Evolutionary conservation across 2,113 vertebrate genomes (phyloP).

Genomic region (Strigops habroptila): DNA sequence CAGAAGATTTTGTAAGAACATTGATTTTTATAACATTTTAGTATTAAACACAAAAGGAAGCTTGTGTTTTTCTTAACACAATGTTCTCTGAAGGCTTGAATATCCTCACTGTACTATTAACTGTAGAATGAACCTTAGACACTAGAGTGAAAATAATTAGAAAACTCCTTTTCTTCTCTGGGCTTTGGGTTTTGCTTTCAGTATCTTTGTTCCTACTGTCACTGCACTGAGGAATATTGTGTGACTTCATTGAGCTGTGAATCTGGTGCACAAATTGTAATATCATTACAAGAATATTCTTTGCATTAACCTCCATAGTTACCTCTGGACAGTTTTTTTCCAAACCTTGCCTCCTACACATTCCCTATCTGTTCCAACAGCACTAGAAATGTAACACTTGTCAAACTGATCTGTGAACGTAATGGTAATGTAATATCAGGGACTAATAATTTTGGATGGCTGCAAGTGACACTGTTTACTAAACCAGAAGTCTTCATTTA

Average conservation of each 20-base stretch:
- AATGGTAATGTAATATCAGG: background rate
- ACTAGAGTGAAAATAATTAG: background rate
- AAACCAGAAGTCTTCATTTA: background rate
- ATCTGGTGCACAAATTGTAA: background rate
- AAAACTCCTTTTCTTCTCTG: background rate
- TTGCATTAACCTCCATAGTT: background rate
- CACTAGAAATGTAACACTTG: background rate
- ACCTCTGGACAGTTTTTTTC: background rate
- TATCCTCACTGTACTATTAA: background rate
- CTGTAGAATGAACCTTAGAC: background rate
- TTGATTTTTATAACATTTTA: background rate
- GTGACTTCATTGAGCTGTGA: background rate
- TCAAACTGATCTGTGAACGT: background rate
- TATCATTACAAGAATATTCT: background rate
- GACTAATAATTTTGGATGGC: background rate
- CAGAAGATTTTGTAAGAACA: background rate
- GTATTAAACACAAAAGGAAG: background rate
- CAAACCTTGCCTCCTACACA: background rate
- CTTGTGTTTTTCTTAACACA: background rate
- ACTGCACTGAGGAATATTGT: background rate
- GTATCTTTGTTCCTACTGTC: background rate
- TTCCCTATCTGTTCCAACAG: background rate
- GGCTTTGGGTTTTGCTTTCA: background rate
- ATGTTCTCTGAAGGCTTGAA: background rate
- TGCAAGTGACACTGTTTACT: background rate